Evolutionary conservation across 1,140 invertebrate species (phyloP).

Genomic region (Andrena cerasifolii): DNA sequence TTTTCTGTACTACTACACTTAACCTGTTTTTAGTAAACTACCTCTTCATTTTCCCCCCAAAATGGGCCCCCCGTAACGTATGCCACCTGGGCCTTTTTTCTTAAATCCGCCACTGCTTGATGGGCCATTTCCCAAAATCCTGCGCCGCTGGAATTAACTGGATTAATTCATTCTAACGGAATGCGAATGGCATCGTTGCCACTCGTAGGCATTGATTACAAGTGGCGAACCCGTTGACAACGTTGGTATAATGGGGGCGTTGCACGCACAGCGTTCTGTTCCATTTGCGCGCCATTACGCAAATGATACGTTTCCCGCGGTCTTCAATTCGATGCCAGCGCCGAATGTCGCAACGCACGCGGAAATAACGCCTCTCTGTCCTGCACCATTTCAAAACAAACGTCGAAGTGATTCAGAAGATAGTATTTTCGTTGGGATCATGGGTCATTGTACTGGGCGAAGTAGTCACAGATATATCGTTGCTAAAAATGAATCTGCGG

Average conservation of each 20-base stretch:
- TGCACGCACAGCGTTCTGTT: slow-evolving; percentile 30
- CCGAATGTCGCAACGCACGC: not conserved
- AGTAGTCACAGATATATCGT: not conserved
- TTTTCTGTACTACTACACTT: too few species aligned
- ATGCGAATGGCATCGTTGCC: not conserved
- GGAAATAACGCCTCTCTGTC: not conserved
- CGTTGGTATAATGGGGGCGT: slow-evolving; percentile 2
- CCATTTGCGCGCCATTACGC: slow-evolving; percentile 32
- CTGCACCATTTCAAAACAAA: not conserved
- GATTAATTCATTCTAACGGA: not conserved
- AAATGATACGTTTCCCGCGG: slow-evolving; percentile 44
- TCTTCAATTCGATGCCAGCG: not conserved
- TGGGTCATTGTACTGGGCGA: slow-evolving; percentile 16
- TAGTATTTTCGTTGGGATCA: not conserved
- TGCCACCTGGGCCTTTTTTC: too few species aligned
- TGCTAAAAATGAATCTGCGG: slow-evolving; percentile 1
- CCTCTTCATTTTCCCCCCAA: too few species aligned
- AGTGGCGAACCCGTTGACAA: slow-evolving; percentile 3
- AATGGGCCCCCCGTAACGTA: too few species aligned
- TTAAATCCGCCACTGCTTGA: too few species aligned
- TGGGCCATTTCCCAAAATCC: too few species aligned
- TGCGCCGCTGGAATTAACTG: not conserved
- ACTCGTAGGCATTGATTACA: not conserved
- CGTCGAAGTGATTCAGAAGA: not conserved
- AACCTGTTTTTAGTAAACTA: too few species aligned